A percentile compares a stretch with the other conserved stretches of the same genome.
Conservation (phyloP, 2,797 vertebrate species). For the Bothrops alternatus region DNA sequence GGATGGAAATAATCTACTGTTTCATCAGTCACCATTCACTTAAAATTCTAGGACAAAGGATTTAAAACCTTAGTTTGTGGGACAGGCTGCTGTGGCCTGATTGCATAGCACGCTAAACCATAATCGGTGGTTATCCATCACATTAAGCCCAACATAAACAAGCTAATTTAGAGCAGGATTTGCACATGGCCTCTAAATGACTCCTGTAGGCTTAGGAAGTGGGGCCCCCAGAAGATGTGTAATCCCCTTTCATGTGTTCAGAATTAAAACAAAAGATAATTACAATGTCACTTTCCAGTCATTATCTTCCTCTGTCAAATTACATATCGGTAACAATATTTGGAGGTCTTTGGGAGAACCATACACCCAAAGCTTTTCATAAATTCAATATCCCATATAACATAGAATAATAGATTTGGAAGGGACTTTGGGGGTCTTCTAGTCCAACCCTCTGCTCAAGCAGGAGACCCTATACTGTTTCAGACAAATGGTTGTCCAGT, state of each 20-base stretch:
- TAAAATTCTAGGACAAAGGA: background rate
- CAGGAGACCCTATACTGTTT: background rate
- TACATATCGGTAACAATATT: background rate
- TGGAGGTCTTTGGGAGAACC: background rate
- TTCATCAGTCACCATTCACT: background rate
- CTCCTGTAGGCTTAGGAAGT: background rate
- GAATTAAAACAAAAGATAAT: background rate
- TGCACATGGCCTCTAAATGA: background rate
- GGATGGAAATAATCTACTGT: background rate
- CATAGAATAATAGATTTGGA: background rate
- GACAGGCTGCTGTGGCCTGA: background rate
- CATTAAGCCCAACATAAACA: background rate
- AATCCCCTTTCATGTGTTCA: background rate
- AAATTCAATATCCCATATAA: background rate
- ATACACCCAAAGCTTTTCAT: slow-evolving; percentile 1
- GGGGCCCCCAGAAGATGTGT: background rate
- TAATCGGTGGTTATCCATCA: background rate
- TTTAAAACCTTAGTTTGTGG: background rate
- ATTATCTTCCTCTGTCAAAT: background rate
- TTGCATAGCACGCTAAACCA: background rate
- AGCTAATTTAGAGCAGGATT: background rate
- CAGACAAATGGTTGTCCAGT: background rate
- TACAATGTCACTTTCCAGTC: background rate
- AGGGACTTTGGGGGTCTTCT: too few relatives aligned
- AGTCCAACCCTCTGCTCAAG: background rate